Evolutionary conservation across 1,140 invertebrate species (phyloP).

Genomic region (Hylaeus anthracinus): DNA sequence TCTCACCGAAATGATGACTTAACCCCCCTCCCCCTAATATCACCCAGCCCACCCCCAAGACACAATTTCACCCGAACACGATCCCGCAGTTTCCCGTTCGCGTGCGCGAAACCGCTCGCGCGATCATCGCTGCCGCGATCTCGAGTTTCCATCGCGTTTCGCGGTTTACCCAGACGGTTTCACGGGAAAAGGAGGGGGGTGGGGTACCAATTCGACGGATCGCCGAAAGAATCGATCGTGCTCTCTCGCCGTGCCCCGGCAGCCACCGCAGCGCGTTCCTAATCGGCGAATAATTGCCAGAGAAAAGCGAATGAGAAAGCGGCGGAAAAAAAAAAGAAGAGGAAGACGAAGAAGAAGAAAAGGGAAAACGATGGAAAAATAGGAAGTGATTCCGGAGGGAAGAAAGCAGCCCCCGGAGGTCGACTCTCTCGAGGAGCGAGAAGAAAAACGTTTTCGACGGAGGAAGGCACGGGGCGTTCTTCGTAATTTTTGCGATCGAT

Average conservation of each 20-base stretch:
- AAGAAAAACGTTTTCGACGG: conserved; percentile 9
- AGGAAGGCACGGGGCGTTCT: not conserved
- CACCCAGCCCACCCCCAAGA: too few species aligned
- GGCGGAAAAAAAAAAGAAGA: not conserved
- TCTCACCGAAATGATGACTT: too few species aligned
- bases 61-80: too few species aligned
- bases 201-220: not conserved
- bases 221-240: not conserved
- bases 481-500: conserved; percentile 40
- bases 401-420: not conserved
- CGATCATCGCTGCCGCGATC: too few species aligned
- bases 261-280: not conserved
- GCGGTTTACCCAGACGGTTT: not conserved
- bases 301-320: not conserved
- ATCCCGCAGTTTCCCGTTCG: too few species aligned
- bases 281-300: conserved; percentile 22
- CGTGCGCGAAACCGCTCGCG: too few species aligned
- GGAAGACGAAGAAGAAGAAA: not conserved
- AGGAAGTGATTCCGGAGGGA: not conserved
- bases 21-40: too few species aligned
- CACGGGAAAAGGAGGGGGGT: too few species aligned
- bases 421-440: not conserved
- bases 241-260: not conserved
- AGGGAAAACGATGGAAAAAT: not conserved
- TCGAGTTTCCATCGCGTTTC: not conserved